These are phyloP conservation scores for Drosophila sturtevanti DNA, from an alignment of 1,140 invertebrate genomes.

Conservation along the genomic window DNA sequence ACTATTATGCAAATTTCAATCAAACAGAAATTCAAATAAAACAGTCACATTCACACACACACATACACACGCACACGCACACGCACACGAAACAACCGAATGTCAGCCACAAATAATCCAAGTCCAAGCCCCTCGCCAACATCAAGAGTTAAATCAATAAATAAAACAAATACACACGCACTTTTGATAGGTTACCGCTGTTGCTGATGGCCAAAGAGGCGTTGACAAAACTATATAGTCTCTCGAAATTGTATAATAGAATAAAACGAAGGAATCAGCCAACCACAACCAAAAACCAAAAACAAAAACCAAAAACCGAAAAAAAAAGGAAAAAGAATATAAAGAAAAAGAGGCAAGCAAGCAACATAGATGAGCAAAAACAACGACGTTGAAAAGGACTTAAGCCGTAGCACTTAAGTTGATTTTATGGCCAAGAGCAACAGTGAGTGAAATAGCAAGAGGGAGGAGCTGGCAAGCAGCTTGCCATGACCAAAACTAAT, in stretches of 20 bases:
- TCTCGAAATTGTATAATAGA: conserved; percentile 30
- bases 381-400: conserved; percentile 17
- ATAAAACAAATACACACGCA: conserved; percentile 42
- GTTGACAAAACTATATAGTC: conserved; percentile 51
- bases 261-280: conserved; percentile 5
- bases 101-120: not conserved
- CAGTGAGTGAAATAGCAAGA: not conserved
- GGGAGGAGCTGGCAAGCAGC: not conserved
- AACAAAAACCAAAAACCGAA: not conserved
- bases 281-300: not conserved
- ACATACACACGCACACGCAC: not conserved
- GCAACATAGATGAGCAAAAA: not conserved
- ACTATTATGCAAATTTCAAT: conserved; percentile 47
- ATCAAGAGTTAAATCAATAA: conserved; percentile 42
- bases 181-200: conserved; percentile 17
- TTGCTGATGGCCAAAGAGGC: not conserved
- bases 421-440: conserved; percentile 56
- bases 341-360: not conserved
- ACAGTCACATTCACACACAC: not conserved
- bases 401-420: conserved; percentile 40
- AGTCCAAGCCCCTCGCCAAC: not conserved
- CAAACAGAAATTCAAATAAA: conserved; percentile 20
- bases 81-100: not conserved
- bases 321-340: conserved; percentile 34
- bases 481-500: conserved; percentile 67